Base-by-base conservation (phyloP, 2,113 vertebrate genomes). In the Ptilonorhynchus violaceus region DNA sequence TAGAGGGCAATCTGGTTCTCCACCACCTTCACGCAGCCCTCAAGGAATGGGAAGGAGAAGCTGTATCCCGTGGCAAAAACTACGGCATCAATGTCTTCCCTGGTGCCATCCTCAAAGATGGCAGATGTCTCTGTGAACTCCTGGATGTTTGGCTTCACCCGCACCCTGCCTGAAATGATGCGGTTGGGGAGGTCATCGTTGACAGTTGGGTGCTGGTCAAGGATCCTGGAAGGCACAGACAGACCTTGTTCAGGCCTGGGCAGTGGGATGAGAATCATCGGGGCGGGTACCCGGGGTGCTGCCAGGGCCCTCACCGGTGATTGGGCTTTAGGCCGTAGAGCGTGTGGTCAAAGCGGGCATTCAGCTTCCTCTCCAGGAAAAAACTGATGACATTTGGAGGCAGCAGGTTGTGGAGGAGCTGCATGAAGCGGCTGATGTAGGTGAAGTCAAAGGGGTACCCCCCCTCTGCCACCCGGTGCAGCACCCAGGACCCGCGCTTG, bases 1-100 rank as follows among this genome's bases (percentile, higher is more conserved):
- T 99, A 99, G 25, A 99, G 96, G 2, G 89, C 42, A 35, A 98
- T 17, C 88, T 98, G 97, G 91, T 98, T 97, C 9, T 97, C 81
- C 28, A 98, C 96, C 53, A 98, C 98, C 28, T 96, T 93, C 47
- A 99, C 68, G 3, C 62, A 96, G 21, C 96, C 62, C 30, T 98
- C 98, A 8, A 99, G 98, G 85, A 99, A 99, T 7, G 98, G 97
- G 89, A 99, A 99, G 31, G 46, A 92, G 92, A 96, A 96, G 27
- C 41, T 97, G 85, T 99, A 99, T 80, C 99, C 99, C 0, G 99
- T 99, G 82, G 99, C 99, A 46, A 99, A 99, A 59, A 99, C 85
- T 44, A 99, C 98, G 0, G 69, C 96, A 20, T 99, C 98, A 0
- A 99, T 97, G 31, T 99, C 97, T 94, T 99, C 99, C 56, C 62